Percentiles rank a stretch among this genome's conserved stretches.
Evolutionary conservation across 2,888 invertebrate genomes (phyloP).

Genomic region (Thereva unica): DNA sequence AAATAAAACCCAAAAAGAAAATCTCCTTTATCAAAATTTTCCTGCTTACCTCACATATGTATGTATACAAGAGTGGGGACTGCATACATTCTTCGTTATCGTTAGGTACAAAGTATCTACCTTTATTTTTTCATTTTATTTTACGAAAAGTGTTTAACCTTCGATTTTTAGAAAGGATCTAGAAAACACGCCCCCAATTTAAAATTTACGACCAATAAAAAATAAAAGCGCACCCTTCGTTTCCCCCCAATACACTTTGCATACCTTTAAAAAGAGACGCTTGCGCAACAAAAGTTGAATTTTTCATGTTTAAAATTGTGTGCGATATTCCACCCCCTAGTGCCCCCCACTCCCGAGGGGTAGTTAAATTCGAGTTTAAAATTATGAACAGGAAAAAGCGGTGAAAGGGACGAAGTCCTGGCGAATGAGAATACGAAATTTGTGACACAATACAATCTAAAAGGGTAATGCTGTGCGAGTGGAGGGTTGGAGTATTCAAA

Average conservation of each 20-base stretch:
- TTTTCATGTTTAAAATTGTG: conserved; percentile 28
- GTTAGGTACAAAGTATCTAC: conserved; percentile 24
- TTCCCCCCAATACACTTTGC: conserved; percentile 43
- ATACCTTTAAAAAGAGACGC: conserved; percentile 41
- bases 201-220: conserved; percentile 54
- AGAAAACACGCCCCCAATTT: conserved; percentile 51
- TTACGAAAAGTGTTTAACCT: conserved; percentile 29
- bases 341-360: background rate
- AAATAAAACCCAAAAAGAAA: too few relatives aligned
- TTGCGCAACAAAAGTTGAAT: conserved; percentile 38
- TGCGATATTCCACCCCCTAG: conserved; percentile 17
- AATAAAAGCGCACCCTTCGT: conserved; percentile 46
- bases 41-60: conserved; percentile 11
- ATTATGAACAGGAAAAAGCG: conserved; percentile 10
- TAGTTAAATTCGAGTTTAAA: conserved; percentile 26
- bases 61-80: background rate
- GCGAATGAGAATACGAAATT: background rate
- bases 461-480: too few relatives aligned
- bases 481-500: background rate
- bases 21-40: background rate
- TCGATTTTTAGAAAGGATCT: conserved; percentile 29
- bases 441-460: too few relatives aligned
- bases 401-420: conserved; percentile 12
- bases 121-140: background rate
- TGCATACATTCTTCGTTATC: background rate